A percentile compares a stretch with the other conserved stretches of the same genome.
phyloP scores from a whole-genome alignment of 2,888 invertebrate species.

The Endomychus coccineus region DNA sequence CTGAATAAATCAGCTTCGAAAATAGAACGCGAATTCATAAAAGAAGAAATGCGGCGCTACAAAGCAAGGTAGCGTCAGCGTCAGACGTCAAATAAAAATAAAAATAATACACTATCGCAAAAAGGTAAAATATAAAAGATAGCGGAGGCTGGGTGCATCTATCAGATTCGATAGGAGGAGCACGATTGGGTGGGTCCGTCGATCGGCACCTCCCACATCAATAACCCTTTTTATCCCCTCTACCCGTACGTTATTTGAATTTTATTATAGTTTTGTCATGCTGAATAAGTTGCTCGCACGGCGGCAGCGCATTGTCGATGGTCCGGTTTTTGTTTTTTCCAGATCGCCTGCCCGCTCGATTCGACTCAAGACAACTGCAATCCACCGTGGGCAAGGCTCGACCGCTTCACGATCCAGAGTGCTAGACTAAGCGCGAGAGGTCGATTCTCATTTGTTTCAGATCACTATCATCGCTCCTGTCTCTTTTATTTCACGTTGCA shows the following conservation, averaged over 20 bases:
- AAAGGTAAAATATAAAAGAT: slow-evolving; percentile 15
- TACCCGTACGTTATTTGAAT: slow-evolving; percentile 30
- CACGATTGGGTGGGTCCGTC: slow-evolving; percentile 37
- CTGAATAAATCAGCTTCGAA: too few species aligned
- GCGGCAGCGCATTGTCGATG: slow-evolving; percentile 27
- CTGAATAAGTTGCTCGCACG: slow-evolving; percentile 18
- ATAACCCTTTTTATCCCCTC: slow-evolving; percentile 34
- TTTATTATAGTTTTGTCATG: slow-evolving; percentile 40
- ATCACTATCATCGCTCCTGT: background rate
- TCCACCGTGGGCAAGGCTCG: slow-evolving; percentile 2
- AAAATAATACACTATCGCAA: too few species aligned
- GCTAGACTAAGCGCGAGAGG: background rate
- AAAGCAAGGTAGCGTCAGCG: too few species aligned
- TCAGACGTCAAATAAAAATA: too few species aligned
- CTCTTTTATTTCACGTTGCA: too few species aligned
- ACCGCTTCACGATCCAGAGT: slow-evolving; percentile 5
- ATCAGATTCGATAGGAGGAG: slow-evolving; percentile 26
- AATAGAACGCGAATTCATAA: too few species aligned
- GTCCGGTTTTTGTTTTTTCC: slow-evolving; percentile 18
- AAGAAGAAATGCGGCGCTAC: too few species aligned
- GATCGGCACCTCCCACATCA: slow-evolving; percentile 40
- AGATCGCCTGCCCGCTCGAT: background rate
- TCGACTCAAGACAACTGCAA: background rate
- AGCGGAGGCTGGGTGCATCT: slow-evolving; percentile 19
- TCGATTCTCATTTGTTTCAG: slow-evolving; percentile 2